Conservation (phyloP, 2,113 vertebrate genomes). For the Toxostoma redivivum region DNA sequence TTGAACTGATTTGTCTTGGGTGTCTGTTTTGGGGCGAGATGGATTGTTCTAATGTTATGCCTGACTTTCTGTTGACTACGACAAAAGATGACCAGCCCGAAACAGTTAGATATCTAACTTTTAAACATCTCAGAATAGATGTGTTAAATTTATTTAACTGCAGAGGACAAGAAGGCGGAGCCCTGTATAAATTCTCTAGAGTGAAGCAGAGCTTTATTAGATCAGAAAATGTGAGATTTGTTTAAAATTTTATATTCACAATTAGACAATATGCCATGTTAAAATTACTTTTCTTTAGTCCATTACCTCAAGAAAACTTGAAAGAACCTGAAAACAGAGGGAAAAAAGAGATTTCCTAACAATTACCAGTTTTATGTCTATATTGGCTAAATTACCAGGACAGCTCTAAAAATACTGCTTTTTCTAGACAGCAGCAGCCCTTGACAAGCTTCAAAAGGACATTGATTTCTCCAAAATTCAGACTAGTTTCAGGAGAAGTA, state of each 20-base stretch:
- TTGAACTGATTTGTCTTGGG: neutral
- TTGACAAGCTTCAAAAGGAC: neutral
- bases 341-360: neutral
- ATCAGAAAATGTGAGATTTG: neutral
- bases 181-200: neutral
- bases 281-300: neutral
- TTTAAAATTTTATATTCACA: neutral
- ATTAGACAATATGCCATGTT: neutral
- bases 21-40: neutral
- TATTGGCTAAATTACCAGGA: neutral
- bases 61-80: neutral
- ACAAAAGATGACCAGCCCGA: neutral
- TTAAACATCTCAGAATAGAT: neutral
- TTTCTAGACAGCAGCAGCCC: neutral
- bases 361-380: neutral
- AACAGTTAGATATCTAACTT: neutral
- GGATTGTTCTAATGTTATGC: neutral
- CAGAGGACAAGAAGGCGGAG: neutral
- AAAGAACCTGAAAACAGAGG: neutral
- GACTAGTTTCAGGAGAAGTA: neutral
- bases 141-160: neutral
- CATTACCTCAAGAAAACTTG: neutral
- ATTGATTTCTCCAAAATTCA: neutral
- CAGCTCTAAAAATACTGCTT: neutral
- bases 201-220: neutral